These are phyloP conservation scores for Actinernus sp. DNA, from an alignment of 92 coral and sea anemone genomes.

Conservation along the genomic window DNA sequence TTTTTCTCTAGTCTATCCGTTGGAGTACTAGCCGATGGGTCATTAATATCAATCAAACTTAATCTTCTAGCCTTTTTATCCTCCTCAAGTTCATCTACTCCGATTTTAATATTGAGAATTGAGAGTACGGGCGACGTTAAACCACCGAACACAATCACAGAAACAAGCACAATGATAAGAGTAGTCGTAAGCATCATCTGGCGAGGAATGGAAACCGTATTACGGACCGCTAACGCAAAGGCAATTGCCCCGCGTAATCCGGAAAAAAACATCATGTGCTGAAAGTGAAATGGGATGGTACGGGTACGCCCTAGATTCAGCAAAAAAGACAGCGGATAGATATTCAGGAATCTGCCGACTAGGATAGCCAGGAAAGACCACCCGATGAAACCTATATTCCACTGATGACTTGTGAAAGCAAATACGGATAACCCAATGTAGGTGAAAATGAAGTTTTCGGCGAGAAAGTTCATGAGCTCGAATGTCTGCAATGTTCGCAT, in stretches of 20 bases:
- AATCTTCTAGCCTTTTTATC: slow-evolving; percentile 91
- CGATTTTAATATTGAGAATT: slow-evolving; percentile 84
- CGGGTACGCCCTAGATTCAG: slow-evolving; percentile 93
- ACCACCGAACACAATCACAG: slow-evolving; percentile 96
- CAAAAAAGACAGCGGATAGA: slow-evolving; percentile 88
- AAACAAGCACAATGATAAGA: slow-evolving; percentile 86
- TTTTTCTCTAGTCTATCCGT: slow-evolving; percentile 92
- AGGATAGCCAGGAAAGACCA: slow-evolving; percentile 89
- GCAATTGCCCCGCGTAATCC: slow-evolving; percentile 99
- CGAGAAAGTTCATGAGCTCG: slow-evolving; percentile 90
- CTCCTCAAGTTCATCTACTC: slow-evolving; percentile 88
- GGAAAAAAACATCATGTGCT: slow-evolving; percentile 97
- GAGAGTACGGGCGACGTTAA: slow-evolving; percentile 84
- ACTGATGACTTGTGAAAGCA: slow-evolving; percentile 93
- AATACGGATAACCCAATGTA: slow-evolving; percentile 96
- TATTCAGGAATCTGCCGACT: slow-evolving; percentile 82
- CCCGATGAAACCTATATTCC: slow-evolving; percentile 93
- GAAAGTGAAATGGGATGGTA: slow-evolving; percentile 83
- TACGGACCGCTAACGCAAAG: slow-evolving; percentile 94
- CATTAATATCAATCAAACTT: slow-evolving; percentile 93
- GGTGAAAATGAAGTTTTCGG: slow-evolving; percentile 95
- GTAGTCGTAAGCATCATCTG: slow-evolving; percentile 99
- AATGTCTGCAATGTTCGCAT: slow-evolving; percentile 88
- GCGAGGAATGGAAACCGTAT: slow-evolving; percentile 96
- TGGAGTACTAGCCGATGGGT: slow-evolving; percentile 95